phyloP scores from a whole-genome alignment of 2,888 invertebrate species.

The Chaitophorus viminalis region DNA sequence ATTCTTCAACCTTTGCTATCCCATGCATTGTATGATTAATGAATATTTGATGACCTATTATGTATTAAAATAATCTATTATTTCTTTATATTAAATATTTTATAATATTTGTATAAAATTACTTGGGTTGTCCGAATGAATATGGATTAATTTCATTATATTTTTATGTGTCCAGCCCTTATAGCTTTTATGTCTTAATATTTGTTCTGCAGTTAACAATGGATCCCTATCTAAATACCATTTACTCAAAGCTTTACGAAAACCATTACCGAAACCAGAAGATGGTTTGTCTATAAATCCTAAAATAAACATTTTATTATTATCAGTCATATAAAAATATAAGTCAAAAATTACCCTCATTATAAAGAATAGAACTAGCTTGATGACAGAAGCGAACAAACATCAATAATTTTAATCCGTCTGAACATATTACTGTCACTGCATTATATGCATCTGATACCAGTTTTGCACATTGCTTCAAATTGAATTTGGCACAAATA shows the following conservation, averaged over 20 bases:
- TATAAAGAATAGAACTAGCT: slow-evolving; percentile 9
- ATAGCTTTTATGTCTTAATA: slow-evolving; percentile 30
- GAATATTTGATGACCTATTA: slow-evolving; percentile 21
- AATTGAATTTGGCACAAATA: slow-evolving; percentile 34
- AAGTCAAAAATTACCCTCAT: slow-evolving; percentile 19
- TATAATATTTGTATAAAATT: not conserved
- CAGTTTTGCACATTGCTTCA: slow-evolving; percentile 30
- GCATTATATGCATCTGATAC: slow-evolving; percentile 41
- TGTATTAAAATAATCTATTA: not conserved
- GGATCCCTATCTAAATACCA: slow-evolving; percentile 62
- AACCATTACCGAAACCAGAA: slow-evolving; percentile 53
- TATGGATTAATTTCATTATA: slow-evolving; percentile 58
- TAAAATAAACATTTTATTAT: slow-evolving; percentile 24
- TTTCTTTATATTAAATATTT: not conserved
- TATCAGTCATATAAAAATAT: not conserved
- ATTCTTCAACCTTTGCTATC: slow-evolving; percentile 26
- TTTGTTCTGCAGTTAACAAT: slow-evolving; percentile 43
- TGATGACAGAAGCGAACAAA: slow-evolving; percentile 29
- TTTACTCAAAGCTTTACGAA: slow-evolving; percentile 46
- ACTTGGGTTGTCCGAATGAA: slow-evolving; percentile 52
- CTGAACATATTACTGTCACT: slow-evolving; percentile 23
- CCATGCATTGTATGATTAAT: slow-evolving; percentile 18
- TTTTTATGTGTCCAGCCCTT: slow-evolving; percentile 57
- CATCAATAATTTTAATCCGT: slow-evolving; percentile 53
- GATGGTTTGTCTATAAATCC: not conserved